Percentiles rank a stretch among this genome's conserved stretches.
phyloP scores from a whole-genome alignment of 1,140 invertebrate genomes.

The Pseudomyrmex dendroicus region DNA sequence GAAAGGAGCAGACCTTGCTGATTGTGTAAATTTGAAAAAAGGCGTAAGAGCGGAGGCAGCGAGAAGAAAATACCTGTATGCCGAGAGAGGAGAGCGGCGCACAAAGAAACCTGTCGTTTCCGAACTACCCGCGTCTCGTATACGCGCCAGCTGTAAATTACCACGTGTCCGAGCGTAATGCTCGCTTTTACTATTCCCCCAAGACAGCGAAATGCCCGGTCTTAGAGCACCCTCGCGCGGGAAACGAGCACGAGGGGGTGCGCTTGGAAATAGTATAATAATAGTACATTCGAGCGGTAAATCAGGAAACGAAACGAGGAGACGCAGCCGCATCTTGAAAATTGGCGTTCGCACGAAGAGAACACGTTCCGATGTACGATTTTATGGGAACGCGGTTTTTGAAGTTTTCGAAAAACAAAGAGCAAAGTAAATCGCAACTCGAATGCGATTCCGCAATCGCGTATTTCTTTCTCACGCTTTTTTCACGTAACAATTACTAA shows the following conservation, averaged over 20 bases:
- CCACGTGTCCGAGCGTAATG: constrained; percentile 73
- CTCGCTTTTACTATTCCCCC: constrained; percentile 71
- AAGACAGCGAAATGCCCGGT: constrained; percentile 42
- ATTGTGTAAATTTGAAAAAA: constrained; percentile 60
- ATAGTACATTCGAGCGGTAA: neutral
- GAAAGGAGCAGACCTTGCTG: constrained; percentile 3
- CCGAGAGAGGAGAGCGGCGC: constrained; percentile 27
- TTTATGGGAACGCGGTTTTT: too few relatives aligned
- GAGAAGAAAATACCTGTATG: constrained; percentile 57
- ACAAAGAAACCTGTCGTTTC: constrained; percentile 75
- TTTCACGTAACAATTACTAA: neutral
- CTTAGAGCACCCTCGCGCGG: neutral
- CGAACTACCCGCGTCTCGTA: constrained; percentile 64
- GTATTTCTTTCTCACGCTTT: neutral
- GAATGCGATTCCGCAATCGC: neutral
- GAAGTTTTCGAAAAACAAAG: neutral
- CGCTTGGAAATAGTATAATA: constrained; percentile 14
- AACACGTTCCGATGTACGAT: too few relatives aligned
- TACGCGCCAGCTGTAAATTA: constrained; percentile 76
- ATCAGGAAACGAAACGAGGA: constrained; percentile 7
- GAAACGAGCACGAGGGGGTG: neutral
- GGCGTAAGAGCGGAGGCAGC: constrained; percentile 52
- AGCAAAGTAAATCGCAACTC: neutral
- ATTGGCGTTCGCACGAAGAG: too few relatives aligned
- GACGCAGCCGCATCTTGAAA: neutral